Evolutionary conservation across 1,140 invertebrate species (phyloP), one percentile per base, ranked within the genome.

Genomic region (Mycetomoellerius zeteki): DNA sequence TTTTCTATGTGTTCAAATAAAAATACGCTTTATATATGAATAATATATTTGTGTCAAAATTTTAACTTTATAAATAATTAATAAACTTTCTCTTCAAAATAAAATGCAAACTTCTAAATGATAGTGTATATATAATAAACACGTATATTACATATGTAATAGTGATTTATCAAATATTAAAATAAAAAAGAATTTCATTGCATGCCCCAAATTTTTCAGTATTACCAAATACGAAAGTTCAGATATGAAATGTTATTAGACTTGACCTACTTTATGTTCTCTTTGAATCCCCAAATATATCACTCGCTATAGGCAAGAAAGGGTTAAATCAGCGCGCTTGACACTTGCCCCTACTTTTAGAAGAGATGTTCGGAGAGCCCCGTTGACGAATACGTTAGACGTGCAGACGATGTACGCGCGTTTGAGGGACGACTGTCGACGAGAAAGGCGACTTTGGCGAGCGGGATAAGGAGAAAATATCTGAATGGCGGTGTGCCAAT

Each of bases 401-500:
- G 67, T 58, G 65, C 58, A 82, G 67, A 58, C 67, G 67, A 82
- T 67, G 24, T 82, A 33, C 72, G 52, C 19, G 58, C 50, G 50
- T 84, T 58, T 75, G 81, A 89, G 62, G 50, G 54, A 81, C 76
- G 67, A 81, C 81, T 62, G 37, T 47, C 24, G 47, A 69, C 76
- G 47, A 30, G 75, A 85, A 85, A 90, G 54, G 81, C 24, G 27
- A 64, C 24, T 56, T n/a, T 54, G 33, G 76, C 2, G 16, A 81
- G 24, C 47, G 56, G 65, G 58, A 77, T 80, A 87, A 88, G 86
- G 80, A 73, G 72, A 47, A 86, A 67, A 81, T 37, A 50, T 65
- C 47, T 71, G 80, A 80, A 89, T 87, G 50, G 86, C 80, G 33
- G 69, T 84, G 69, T 84, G 75, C 33, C 77, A 78, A 89, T 90